Base-by-base conservation (phyloP, 2,797 vertebrate genomes). In the Gadopsis bispinosus region DNA sequence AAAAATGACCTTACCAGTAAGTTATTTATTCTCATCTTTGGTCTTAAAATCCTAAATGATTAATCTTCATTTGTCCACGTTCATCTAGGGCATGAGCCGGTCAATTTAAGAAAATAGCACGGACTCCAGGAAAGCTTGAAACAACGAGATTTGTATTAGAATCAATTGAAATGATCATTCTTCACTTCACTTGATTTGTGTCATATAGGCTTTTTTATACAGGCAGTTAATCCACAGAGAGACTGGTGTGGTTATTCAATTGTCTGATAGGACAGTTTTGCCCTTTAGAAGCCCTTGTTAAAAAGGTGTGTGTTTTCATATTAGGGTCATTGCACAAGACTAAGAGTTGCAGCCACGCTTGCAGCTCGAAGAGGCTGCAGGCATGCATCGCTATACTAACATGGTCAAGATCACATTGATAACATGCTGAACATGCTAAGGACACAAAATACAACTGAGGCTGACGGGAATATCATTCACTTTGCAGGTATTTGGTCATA, bases 1-100 rank as follows among this genome's bases (percentile, higher is more conserved):
- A 71, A 61, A 80, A 79, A 75, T 20, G 13, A 2, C 19, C 31
- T 12, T 56, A 5, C 20, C 47, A 47, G 16, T 7, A 11, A n/a
- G 4, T 50, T 17, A 35, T 59, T 48, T 3, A 33, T 26, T 58
- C 7, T 48, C 20, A 41, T 45, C 19, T 48, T 65, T 69, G 22
- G 10, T 53, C 31, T 33, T 59, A 47, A 83, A 65, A 29, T 62
- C 8, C 45, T 12, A 10, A 22, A 55, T 7, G 7, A 19, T 60
- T 51, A n/a, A 29, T 7, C 20, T 51, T 51, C 1, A 51, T 55
- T 60, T 39, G 20, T 5, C 16, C 31, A 48, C 14, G 75, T 62
- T 39, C 4, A 50, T 81, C 13, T 31, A 47, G 26, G 26, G 26
- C 26, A 26, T 26, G 26, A 26, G 11, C 9, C 4, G 10, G 33